Percentiles rank a stretch among this genome's conserved stretches.
phyloP scores from a whole-genome alignment of 2,888 invertebrate species.

The Mythimna albipuncta region DNA sequence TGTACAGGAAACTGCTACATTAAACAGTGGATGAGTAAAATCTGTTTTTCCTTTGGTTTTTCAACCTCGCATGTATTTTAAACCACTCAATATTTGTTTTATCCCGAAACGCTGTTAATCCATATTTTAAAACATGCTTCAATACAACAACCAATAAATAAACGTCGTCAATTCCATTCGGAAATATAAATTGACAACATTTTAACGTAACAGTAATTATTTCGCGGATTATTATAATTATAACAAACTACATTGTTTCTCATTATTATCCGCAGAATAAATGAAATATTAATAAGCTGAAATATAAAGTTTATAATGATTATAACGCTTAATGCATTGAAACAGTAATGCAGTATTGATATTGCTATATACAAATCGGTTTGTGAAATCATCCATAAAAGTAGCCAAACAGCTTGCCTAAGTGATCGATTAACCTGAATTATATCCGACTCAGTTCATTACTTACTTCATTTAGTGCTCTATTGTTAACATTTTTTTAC shows the following conservation, averaged over 20 bases:
- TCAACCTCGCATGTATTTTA: neutral
- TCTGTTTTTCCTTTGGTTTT: conserved; percentile 6
- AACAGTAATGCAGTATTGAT: neutral
- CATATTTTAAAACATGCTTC: conserved; percentile 1
- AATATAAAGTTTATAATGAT: neutral
- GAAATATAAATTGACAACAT: conserved; percentile 26
- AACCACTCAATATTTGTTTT: conserved; percentile 2
- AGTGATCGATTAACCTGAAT: too few species aligned
- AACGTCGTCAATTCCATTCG: conserved; percentile 7
- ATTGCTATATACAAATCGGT: neutral
- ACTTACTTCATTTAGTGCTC: too few species aligned
- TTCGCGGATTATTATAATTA: conserved; percentile 16
- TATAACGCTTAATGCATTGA: neutral
- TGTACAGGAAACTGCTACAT: neutral
- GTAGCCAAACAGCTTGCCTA: too few species aligned
- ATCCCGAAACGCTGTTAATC: neutral
- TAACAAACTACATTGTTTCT: conserved; percentile 2
- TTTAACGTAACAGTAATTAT: conserved; percentile 16
- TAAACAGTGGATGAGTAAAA: neutral
- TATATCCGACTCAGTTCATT: too few species aligned
- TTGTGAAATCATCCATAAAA: too few species aligned
- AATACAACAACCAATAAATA: conserved; percentile 12
- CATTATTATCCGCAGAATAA: neutral
- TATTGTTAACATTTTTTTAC: too few species aligned
- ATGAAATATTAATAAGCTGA: neutral